Evolutionary conservation across 2,888 invertebrate genomes (phyloP).

Genomic region (Tanytarsus gracilentus): DNA sequence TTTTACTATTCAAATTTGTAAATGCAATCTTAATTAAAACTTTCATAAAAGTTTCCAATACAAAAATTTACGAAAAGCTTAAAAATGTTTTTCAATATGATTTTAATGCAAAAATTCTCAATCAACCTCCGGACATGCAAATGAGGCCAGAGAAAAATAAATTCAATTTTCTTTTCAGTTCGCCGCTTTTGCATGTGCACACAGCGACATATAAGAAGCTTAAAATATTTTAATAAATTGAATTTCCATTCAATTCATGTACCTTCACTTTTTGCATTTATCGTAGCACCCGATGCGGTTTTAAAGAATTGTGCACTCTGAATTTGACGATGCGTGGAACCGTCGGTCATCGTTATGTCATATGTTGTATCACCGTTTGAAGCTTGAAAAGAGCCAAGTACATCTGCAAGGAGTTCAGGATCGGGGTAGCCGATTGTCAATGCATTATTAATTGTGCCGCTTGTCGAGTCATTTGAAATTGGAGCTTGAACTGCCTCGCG

Average conservation of each 20-base stretch:
- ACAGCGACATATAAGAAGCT: no score
- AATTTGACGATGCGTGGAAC: not conserved
- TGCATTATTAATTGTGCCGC: conserved; percentile 47
- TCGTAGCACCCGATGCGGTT: conserved; percentile 10
- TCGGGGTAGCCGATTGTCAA: conserved; percentile 67
- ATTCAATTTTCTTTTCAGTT: no score
- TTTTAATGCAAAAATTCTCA: no score
- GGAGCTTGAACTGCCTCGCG: conserved; percentile 40
- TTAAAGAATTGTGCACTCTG: conserved; percentile 9
- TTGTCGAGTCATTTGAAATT: conserved; percentile 32
- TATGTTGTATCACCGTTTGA: conserved; percentile 33
- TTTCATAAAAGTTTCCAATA: no score
- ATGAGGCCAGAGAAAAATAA: no score
- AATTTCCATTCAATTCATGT: not conserved
- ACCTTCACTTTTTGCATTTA: conserved; percentile 9
- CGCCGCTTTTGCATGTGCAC: no score
- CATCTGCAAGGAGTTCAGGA: conserved; percentile 62
- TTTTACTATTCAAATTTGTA: no score
- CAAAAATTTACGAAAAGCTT: no score
- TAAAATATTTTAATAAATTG: not conserved
- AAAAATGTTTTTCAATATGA: no score
- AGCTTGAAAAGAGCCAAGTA: conserved; percentile 56
- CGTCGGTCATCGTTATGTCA: conserved; percentile 28
- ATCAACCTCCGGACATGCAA: no score
- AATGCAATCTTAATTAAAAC: no score